Evolutionary conservation across 2,113 vertebrate genomes (phyloP).

Genomic region (Lepidothrix coronata): DNA sequence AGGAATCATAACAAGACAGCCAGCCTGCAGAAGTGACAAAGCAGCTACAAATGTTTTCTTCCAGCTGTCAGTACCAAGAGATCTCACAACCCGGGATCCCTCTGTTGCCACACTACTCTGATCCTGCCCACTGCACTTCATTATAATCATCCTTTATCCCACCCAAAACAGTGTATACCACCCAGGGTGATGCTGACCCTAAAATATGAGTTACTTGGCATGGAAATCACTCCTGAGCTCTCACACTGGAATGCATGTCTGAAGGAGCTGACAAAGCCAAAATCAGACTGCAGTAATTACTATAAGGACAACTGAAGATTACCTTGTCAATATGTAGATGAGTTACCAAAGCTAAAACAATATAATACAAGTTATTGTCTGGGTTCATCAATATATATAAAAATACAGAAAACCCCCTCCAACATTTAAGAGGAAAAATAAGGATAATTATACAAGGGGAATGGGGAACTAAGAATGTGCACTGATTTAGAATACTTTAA

Average conservation of each 20-base stretch:
- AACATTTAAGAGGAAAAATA: not conserved
- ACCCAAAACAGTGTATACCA: accelerated
- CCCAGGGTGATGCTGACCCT: too few relatives aligned
- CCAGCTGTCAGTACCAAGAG: not conserved
- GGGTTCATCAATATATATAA: not conserved
- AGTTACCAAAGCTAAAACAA: not conserved
- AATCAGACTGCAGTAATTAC: not conserved
- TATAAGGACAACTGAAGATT: not conserved
- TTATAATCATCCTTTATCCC: not conserved
- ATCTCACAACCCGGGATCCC: not conserved
- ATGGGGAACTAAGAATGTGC: not conserved
- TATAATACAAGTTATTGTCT: not conserved
- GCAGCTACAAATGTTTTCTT: not conserved
- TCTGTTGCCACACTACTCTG: too few relatives aligned
- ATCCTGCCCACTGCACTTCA: not conserved
- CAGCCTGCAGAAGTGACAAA: not conserved
- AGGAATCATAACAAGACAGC: not conserved
- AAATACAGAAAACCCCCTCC: not conserved
- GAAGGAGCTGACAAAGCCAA: not conserved
- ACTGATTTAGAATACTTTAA: not conserved
- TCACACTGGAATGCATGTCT: not conserved
- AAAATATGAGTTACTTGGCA: not conserved
- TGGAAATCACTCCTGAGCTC: not conserved
- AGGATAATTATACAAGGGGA: not conserved
- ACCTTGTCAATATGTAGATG: not conserved